Evolutionary conservation across 2,113 vertebrate genomes (phyloP), one percentile per base, ranked within the genome.

Genomic region (Chitala chitala): DNA sequence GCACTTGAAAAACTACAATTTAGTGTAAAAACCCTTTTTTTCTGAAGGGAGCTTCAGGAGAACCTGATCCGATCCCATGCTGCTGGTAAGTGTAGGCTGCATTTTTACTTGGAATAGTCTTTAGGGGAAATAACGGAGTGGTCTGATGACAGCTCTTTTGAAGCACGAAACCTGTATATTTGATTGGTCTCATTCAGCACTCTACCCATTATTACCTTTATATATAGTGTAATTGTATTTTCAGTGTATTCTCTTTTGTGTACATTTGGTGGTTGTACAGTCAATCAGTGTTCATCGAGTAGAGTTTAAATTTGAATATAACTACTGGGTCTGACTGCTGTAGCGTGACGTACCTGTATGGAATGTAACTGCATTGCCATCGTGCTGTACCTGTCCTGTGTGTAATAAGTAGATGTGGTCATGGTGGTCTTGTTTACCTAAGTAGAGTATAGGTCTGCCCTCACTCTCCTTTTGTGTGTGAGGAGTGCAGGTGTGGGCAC

Each of bases 41-140:
- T 76, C 74, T 76, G 13, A 75, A 99, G 97, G 74, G 96, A 99
- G 80, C 93, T 99, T 72, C 97, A 99, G 77, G 90, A 96, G 83
- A 99, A 98, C 84, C 84, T 99, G 80, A 91, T 99, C 53, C 94
- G 97, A n/a, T 98, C 97, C 0, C 96, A 98, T 84, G 95, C 97
- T 65, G 92, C 97, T 90, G 97, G 97, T 99, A 89, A 74, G 71
- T 44, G 29, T 24, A 1, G 31, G 33, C 71, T 42, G 50, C 5
- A 6, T 50, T 33, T 31, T 36, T 13, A 69, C 53, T 53, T 69
- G 33, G 22, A 29, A 22, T 31, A 3, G n/a, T 24, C 24, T 20
- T 51, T 51, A 20, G n/a, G n/a, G n/a, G n/a, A n/a, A n/a, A n/a
- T n/a, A n/a, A n/a, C n/a, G n/a, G n/a, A n/a, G n/a, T n/a, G n/a